phyloP scores from a whole-genome alignment of 1,140 invertebrate genomes.

The Lasioglossum albipes region DNA sequence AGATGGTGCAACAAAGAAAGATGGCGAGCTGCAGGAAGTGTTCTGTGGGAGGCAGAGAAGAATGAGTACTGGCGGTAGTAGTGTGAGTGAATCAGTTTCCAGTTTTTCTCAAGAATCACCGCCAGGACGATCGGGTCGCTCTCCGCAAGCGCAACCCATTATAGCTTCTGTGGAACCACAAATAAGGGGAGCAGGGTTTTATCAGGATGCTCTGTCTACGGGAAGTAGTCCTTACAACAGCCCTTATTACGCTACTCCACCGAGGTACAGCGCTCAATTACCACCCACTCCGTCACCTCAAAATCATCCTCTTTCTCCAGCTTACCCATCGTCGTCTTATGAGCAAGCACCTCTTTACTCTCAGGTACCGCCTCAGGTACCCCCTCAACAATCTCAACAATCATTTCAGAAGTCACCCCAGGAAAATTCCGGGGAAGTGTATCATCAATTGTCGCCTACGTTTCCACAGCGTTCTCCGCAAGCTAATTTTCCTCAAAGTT shows the following conservation, averaged over 20 bases:
- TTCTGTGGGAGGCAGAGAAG: conserved; percentile 70
- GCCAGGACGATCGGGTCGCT: conserved; percentile 67
- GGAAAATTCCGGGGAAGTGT: conserved; percentile 61
- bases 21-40: conserved; percentile 67
- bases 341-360: conserved; percentile 71
- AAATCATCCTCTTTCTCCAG: conserved; percentile 75
- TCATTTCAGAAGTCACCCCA: conserved; percentile 68
- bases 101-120: conserved; percentile 78
- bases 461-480: conserved; percentile 65
- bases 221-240: conserved; percentile 78
- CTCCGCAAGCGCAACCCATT: conserved; percentile 73
- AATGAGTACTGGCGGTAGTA: conserved; percentile 76
- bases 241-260: conserved; percentile 77
- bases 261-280: conserved; percentile 76
- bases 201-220: conserved; percentile 76
- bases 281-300: conserved; percentile 78
- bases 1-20: conserved; percentile 62
- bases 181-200: conserved; percentile 76
- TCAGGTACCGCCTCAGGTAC: conserved; percentile 53
- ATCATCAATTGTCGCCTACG: conserved; percentile 58
- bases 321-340: conserved; percentile 74
- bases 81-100: conserved; percentile 77
- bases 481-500: conserved; percentile 54
- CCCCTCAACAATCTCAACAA: conserved; percentile 60
- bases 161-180: conserved; percentile 69